These are phyloP conservation scores for Sternarchorhynchus goeldii DNA, from an alignment of 2,797 vertebrate genomes.

Conservation along the genomic window DNA sequence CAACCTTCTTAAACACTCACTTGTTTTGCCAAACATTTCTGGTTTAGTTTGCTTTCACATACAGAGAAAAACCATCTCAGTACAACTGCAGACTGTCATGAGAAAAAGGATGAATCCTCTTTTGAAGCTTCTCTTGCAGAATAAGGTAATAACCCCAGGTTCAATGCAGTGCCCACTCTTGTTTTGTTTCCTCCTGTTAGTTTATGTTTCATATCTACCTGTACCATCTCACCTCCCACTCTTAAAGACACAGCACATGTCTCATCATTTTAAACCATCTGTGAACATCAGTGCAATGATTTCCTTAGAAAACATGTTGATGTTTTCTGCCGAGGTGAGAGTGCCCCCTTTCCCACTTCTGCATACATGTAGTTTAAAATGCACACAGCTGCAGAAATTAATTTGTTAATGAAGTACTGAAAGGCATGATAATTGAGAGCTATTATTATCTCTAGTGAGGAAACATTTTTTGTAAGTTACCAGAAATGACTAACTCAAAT, in stretches of 20 bases:
- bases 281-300: background rate
- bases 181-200: slow-evolving; percentile 20
- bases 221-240: slow-evolving; percentile 21
- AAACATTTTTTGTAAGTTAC: slow-evolving; percentile 19
- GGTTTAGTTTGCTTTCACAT: background rate
- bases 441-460: slow-evolving; percentile 9
- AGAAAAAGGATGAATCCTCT: background rate
- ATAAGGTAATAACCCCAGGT: slow-evolving; percentile 12
- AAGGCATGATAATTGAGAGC: slow-evolving; percentile 5
- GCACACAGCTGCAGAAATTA: background rate
- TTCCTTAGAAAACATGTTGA: background rate
- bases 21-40: too few relatives aligned
- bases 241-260: slow-evolving; percentile 37
- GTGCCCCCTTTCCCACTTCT: background rate
- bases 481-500: slow-evolving; percentile 11
- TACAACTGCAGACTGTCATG: too few relatives aligned
- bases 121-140: background rate
- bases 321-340: background rate
- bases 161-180: slow-evolving; percentile 35
- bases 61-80: background rate
- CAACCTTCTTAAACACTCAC: background rate
- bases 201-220: slow-evolving; percentile 41
- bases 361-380: background rate
- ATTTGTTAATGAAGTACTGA: slow-evolving; percentile 13
- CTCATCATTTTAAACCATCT: background rate